Conservation (phyloP, 2,888 invertebrate species). For the Hirudinaria manillensis region DNA sequence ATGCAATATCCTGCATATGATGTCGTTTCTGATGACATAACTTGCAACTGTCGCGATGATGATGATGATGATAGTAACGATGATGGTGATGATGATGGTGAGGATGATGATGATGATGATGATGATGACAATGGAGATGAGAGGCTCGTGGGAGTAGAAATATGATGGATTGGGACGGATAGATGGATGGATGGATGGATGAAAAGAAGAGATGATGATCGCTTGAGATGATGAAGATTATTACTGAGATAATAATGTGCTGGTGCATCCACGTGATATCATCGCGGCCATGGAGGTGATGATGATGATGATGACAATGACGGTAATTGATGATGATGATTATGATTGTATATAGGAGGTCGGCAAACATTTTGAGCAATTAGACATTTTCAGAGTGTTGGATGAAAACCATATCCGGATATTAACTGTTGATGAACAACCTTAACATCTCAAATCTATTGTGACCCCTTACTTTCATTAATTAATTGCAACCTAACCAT, state of each 20-base stretch:
- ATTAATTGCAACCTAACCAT: no score
- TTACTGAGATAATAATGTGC: no score
- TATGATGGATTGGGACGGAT: constrained; percentile 18
- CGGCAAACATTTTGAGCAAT: no score
- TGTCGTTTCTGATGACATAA: neutral
- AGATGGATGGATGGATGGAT: neutral
- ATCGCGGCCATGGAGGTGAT: neutral
- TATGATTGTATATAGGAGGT: no score
- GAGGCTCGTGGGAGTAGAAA: neutral
- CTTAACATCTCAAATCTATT: no score
- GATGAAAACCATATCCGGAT: no score
- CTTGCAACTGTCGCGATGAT: neutral
- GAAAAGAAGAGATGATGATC: no score
- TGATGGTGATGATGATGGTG: neutral
- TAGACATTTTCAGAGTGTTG: no score
- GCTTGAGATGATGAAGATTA: no score
- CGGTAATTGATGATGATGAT: neutral
- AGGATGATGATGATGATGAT: neutral
- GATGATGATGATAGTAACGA: neutral
- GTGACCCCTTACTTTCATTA: no score
- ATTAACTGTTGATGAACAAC: no score
- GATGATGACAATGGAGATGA: neutral
- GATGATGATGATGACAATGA: neutral
- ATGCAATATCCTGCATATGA: constrained; percentile 6
- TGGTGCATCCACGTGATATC: neutral